Conservation (phyloP, 2,888 invertebrate genomes). For the Papilio demoleus region DNA sequence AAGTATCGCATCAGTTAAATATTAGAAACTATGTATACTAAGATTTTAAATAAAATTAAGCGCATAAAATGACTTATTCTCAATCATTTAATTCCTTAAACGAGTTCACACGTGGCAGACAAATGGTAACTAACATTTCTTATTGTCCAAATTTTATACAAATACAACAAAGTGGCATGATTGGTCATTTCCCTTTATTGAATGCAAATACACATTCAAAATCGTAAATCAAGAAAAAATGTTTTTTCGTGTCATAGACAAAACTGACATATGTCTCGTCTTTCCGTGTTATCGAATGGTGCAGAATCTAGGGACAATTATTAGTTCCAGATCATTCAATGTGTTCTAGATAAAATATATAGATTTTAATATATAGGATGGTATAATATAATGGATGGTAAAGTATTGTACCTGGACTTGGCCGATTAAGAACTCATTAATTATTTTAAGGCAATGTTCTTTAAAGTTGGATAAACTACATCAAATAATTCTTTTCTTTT, state of each 20-base stretch:
- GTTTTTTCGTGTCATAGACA: background rate
- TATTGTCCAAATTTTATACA: slow-evolving; percentile 63
- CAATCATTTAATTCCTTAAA: slow-evolving; percentile 3
- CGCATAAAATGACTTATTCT: slow-evolving; percentile 1
- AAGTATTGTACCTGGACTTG: slow-evolving; percentile 14
- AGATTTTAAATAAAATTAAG: background rate
- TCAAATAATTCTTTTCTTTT: background rate
- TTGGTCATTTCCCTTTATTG: background rate
- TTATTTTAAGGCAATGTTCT: background rate
- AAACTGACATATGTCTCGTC: background rate
- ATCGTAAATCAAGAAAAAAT: background rate
- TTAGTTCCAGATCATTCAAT: background rate
- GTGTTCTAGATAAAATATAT: background rate
- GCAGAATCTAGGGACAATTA: background rate
- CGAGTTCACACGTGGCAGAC: slow-evolving; percentile 54
- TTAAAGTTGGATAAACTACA: background rate
- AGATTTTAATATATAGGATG: background rate
- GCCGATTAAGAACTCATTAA: slow-evolving; percentile 30
- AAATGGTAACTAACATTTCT: slow-evolving; percentile 69
- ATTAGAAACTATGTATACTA: slow-evolving; percentile 2
- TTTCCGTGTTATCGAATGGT: background rate
- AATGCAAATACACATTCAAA: background rate
- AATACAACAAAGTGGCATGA: background rate
- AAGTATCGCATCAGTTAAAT: background rate
- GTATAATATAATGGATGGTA: background rate